Percentiles rank a stretch among this genome's conserved stretches.
phyloP scores from a whole-genome alignment of 1,140 invertebrate genomes.

The Nymphalis io region DNA sequence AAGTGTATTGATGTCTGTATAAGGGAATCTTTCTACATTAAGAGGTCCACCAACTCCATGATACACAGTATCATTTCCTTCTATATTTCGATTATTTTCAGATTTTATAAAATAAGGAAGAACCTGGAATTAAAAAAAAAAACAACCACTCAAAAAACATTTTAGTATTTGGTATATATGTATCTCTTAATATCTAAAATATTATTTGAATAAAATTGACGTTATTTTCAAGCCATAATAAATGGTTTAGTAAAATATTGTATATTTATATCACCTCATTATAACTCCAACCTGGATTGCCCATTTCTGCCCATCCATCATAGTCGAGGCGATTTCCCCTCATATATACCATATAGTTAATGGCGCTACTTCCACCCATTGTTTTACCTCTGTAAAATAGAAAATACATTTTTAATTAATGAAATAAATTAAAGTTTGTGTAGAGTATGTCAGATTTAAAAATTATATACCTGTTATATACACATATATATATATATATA shows the following conservation, averaged over 20 bases:
- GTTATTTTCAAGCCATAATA: too few species aligned
- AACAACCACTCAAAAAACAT: too few species aligned
- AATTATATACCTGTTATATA: too few species aligned
- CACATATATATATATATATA: too few species aligned
- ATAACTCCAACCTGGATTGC: too few species aligned
- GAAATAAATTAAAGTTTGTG: too few species aligned
- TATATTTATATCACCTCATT: too few species aligned
- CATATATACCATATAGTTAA: slow-evolving; percentile 91
- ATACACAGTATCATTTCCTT: slow-evolving; percentile 24
- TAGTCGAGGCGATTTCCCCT: slow-evolving; percentile 88
- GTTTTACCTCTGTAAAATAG: slow-evolving; percentile 74
- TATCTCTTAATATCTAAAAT: too few species aligned
- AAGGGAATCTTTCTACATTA: slow-evolving; percentile 36
- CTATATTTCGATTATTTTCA: slow-evolving; percentile 37
- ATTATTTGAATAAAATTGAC: too few species aligned
- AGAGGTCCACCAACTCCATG: slow-evolving; percentile 31
- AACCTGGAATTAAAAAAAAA: slow-evolving; percentile 29
- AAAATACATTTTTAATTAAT: background rate
- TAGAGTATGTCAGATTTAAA: too few species aligned
- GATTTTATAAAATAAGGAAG: slow-evolving; percentile 42
- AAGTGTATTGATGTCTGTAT: slow-evolving; percentile 65
- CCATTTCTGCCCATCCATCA: slow-evolving; percentile 83
- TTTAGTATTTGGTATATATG: too few species aligned
- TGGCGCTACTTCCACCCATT: slow-evolving; percentile 86
- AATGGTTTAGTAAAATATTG: too few species aligned